A percentile compares a stretch with the other conserved stretches of the same genome.
phyloP scores from a whole-genome alignment of 2,113 vertebrate genomes.

The Vireo altiloquus region DNA sequence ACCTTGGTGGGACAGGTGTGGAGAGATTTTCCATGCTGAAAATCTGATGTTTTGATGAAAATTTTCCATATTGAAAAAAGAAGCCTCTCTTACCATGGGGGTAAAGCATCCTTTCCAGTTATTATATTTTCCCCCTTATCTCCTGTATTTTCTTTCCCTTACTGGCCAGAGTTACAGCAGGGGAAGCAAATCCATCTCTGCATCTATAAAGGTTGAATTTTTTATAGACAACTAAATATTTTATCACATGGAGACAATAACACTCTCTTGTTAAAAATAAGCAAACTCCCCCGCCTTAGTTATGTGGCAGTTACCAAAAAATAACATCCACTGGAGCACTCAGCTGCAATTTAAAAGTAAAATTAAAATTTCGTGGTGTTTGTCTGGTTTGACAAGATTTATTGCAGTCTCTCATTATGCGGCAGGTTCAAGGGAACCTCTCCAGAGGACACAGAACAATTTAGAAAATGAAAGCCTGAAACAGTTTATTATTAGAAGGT shows the following conservation, averaged over 20 bases:
- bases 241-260: neutral
- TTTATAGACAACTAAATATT: neutral
- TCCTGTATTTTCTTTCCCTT: neutral
- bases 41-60: neutral
- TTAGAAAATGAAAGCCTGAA: conserved; percentile 50
- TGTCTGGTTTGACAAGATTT: conserved; percentile 36
- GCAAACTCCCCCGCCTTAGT: neutral
- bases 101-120: neutral
- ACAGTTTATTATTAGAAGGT: conserved; percentile 36
- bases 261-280: neutral
- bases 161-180: neutral
- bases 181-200: neutral
- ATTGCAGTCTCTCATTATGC: conserved; percentile 27
- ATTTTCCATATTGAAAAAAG: neutral
- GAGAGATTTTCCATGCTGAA: neutral
- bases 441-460: conserved; percentile 27
- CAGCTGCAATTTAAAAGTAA: conserved; percentile 22
- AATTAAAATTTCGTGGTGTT: conserved; percentile 12
- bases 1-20: rapidly evolving
- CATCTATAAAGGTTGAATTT: neutral
- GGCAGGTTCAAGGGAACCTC: conserved; percentile 20
- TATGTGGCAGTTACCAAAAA: neutral
- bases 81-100: neutral
- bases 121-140: neutral
- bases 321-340: neutral